These are phyloP conservation scores for Poecilia velifera DNA, from an alignment of 2,797 vertebrate genomes.

Conservation along the genomic window DNA sequence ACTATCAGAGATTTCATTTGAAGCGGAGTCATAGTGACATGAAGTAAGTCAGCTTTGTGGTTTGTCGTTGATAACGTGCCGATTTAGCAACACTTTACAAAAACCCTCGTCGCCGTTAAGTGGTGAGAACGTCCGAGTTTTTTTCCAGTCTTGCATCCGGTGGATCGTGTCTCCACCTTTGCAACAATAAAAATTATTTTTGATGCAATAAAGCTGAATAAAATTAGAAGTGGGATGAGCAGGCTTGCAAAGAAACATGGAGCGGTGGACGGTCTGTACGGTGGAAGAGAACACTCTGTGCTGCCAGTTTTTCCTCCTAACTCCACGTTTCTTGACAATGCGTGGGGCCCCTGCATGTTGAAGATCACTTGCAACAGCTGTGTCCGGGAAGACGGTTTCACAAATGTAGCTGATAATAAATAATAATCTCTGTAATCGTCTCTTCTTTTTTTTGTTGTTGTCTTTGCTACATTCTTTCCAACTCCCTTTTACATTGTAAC, in stretches of 20 bases:
- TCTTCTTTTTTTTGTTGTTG: neutral
- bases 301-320: conserved; percentile 32
- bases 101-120: neutral
- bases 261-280: conserved; percentile 32
- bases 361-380: conserved; percentile 51
- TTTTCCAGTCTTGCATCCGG: neutral
- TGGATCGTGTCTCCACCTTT: neutral
- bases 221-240: conserved; percentile 3
- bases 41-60: neutral
- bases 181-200: neutral
- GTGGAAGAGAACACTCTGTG: conserved; percentile 55
- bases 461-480: neutral
- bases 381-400: conserved; percentile 9
- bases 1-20: neutral
- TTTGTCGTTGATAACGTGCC: too few relatives aligned
- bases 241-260: conserved; percentile 3
- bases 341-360: conserved; percentile 9
- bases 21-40: neutral
- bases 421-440: conserved; percentile 3
- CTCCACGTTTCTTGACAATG: conserved; percentile 18
- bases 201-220: neutral
- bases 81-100: neutral
- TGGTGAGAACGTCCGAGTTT: neutral
- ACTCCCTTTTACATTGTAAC: conserved; percentile 1
- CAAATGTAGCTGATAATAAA: conserved; percentile 1